A percentile compares a stretch with the other conserved stretches of the same genome.
These are phyloP conservation scores for Coronaproctus castanopsis DNA, from an alignment of 2,888 invertebrate genomes.

Conservation along the genomic window DNA sequence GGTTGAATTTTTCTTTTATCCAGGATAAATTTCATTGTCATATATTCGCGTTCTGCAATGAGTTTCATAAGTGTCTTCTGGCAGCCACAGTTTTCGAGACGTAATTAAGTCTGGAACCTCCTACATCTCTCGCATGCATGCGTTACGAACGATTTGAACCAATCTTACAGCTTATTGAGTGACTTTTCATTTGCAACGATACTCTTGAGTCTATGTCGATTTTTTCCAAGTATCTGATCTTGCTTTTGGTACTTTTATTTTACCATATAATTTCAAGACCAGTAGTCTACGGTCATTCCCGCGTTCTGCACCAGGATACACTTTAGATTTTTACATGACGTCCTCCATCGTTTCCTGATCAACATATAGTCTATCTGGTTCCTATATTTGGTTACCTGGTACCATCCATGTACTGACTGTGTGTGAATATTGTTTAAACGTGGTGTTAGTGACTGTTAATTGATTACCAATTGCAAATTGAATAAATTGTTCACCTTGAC, in stretches of 20 bases:
- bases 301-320: background rate
- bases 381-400: too few species aligned
- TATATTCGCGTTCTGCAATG: background rate
- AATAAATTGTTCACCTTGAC: background rate
- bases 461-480: background rate
- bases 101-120: background rate
- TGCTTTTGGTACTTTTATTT: background rate
- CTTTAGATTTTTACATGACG: background rate
- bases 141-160: too few species aligned
- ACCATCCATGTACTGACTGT: too few species aligned
- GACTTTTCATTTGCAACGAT: too few species aligned
- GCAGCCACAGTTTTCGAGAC: background rate
- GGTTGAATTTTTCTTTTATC: background rate
- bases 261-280: background rate
- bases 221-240: background rate
- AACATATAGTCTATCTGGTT: background rate
- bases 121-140: background rate
- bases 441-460: too few species aligned
- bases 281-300: background rate
- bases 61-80: background rate
- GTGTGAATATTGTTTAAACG: too few species aligned
- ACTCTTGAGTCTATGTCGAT: too few species aligned
- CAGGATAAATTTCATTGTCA: background rate
- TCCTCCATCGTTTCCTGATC: background rate
- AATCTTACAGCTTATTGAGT: too few species aligned